Base-by-base conservation (phyloP, 2,888 invertebrate species). In the Leptothorax acervorum region DNA sequence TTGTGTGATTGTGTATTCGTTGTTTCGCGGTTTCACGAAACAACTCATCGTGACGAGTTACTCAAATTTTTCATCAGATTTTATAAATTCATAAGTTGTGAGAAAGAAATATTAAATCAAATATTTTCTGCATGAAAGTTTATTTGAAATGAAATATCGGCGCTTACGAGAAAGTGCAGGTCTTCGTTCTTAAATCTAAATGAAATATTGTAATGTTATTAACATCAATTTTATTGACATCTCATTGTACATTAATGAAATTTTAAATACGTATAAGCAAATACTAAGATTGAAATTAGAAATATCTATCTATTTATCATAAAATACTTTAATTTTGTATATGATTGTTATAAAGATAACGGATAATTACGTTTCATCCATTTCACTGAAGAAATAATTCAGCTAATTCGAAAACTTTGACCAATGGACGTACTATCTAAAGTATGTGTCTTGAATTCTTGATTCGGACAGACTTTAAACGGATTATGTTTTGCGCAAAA, bases 401-500 rank as follows among this genome's bases (percentile, higher is more conserved):
- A n/a, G 31, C 45, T 73, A 57, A 73, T 45, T 45, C 45, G 4
- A 39, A 42, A 18, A 12, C n/a, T 48, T 62, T 48, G 62, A 45
- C 9, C 48, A 23, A 62, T 15, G 8, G 1, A 62, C 5, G 6
- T 74, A 45, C 15, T 74, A 62, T 48, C 12, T 75, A n/a, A 62
- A 31, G 5, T 35, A 48, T 35, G 4, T 71, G 9, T 75, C 45
- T 45, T 48, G 15, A 62, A 75, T 62, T 75, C 45, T 75, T 75
- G 31, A 62, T 48, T 48, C n/a, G 35, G 23, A 45, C 8, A 31
- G 45, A n/a, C n/a, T 62, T 75, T 75, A 75, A 62, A 51, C 35
- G 48, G 62, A 62, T 62, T 75, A 75, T 35, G 31, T n/a, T 74
- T 62, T 35, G 15, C 23, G 15, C 5, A 75, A 62, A 35, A 75